Evolutionary conservation across 2,113 vertebrate genomes (phyloP), one percentile per base, ranked within the genome.

Genomic region (Trinectes maculatus): DNA sequence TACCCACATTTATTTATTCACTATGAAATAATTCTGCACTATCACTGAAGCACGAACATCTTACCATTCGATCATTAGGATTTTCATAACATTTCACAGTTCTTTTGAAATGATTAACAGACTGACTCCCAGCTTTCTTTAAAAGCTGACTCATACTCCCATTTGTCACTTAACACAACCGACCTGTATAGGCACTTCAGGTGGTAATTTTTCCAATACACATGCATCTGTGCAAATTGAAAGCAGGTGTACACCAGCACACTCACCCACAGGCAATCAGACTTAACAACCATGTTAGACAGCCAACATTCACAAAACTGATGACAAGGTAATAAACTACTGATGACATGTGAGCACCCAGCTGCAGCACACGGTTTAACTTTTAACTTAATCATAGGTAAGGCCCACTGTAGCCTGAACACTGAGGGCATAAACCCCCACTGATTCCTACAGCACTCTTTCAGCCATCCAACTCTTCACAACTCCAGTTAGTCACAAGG

Each of bases 401-500:
- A n/a, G n/a, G n/a, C n/a, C n/a, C n/a, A n/a, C n/a, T n/a, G n/a
- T n/a, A n/a, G n/a, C n/a, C n/a, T 21, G 3, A 43, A 66, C 42
- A 55, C 34, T 11, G 3, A 69, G 43, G 21, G 60, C n/a, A 49
- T 13, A 67, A 31, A 28, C n/a, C 16, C 56, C 44, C 25, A 42
- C 48, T 39, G 57, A 68, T 53, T 57, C 31, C 43, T 34, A 76
- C 68, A 65, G 69, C 56, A 78, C 65, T 51, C 60, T 53, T 25
- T 54, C 70, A 86, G 55, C 59, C 40, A 42, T 65, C 43, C 56
- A 68, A 71, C 24, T 55, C 54, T 44, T 62, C 52, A 71, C 37
- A 42, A 68, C 44, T 69, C 46, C 79, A 78, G 21, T 77, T 52
- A 85, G 74, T 75, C 76, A 82, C 53, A 31, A 80, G 75, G 63